Percentiles rank a stretch among this genome's conserved stretches.
These are phyloP conservation scores for Tipula helvola DNA, from an alignment of 2,888 invertebrate genomes.

Conservation along the genomic window DNA sequence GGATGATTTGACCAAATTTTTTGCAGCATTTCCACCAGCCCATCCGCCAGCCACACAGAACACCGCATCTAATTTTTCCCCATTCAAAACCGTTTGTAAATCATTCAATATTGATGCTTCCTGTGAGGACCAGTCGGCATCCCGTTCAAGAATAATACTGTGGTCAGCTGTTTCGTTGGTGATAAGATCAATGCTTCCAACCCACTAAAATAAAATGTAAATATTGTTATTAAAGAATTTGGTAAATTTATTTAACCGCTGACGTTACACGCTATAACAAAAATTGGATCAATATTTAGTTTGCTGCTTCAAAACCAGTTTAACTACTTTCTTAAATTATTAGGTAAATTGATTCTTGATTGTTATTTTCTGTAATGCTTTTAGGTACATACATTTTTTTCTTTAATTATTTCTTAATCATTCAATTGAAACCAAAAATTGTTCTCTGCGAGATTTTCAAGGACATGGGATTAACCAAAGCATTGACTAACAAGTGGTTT, in stretches of 20 bases:
- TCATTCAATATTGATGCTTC: conserved; percentile 57
- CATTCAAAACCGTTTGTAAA: conserved; percentile 52
- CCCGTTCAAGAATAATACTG: conserved; percentile 73
- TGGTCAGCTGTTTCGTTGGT: conserved; percentile 77
- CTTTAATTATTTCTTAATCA: neutral
- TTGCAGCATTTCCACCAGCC: conserved; percentile 89
- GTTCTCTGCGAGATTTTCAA: neutral
- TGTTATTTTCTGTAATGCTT: no score
- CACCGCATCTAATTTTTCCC: conserved; percentile 81
- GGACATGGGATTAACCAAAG: neutral
- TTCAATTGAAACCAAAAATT: neutral
- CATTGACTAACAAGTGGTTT: neutral
- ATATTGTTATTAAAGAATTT: neutral
- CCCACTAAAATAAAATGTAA: conserved; percentile 47
- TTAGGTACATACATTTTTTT: no score
- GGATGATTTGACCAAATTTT: conserved; percentile 80
- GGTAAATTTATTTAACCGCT: neutral
- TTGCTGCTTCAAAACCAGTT: neutral
- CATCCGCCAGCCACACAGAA: conserved; percentile 98
- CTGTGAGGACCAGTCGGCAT: conserved; percentile 63
- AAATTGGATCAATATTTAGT: neutral
- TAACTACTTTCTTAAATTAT: conserved; percentile 5
- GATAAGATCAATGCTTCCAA: conserved; percentile 75
- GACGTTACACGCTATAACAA: neutral
- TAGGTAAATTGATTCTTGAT: neutral